phyloP scores from a whole-genome alignment of 2,888 invertebrate species.

The Ditylenchus weischeri region DNA sequence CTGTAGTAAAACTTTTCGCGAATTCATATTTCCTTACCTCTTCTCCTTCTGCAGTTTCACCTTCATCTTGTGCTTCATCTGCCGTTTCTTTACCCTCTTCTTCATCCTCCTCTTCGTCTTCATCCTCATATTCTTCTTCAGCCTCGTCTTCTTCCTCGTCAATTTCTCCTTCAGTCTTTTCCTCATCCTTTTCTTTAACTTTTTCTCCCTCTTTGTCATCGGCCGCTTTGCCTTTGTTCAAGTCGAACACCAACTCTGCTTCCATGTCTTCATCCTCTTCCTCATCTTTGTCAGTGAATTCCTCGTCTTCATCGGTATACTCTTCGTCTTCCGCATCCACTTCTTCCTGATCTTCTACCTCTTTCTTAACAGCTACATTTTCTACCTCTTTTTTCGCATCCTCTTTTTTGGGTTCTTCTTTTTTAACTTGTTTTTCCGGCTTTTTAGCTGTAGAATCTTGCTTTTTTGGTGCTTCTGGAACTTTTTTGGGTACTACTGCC shows the following conservation, averaged over 20 bases:
- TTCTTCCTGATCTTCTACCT: conserved; percentile 13
- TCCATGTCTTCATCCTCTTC: conserved; percentile 7
- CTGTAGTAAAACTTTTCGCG: too few species aligned
- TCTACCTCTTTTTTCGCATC: conserved; percentile 21
- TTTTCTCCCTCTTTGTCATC: conserved; percentile 34
- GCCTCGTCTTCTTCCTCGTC: neutral
- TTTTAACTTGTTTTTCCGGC: conserved; percentile 19
- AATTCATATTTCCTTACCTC: too few species aligned
- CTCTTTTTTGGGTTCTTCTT: conserved; percentile 5
- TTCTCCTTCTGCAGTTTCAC: neutral
- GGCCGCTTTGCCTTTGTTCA: conserved; percentile 6
- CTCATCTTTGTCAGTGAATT: conserved; percentile 18
- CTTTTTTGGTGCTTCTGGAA: neutral
- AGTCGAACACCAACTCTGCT: conserved; percentile 12
- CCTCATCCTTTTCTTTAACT: conserved; percentile 11
- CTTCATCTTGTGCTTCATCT: conserved; percentile 13
- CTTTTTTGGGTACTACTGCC: conserved; percentile 4
- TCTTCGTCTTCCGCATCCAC: conserved; percentile 14
- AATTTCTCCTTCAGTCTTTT: conserved; percentile 15
- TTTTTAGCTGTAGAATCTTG: neutral
- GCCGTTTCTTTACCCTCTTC: conserved; percentile 6
- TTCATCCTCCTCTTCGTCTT: conserved; percentile 9
- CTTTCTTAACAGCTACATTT: conserved; percentile 31
- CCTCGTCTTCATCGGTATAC: conserved; percentile 14
- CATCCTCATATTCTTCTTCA: conserved; percentile 11